phyloP scores from a whole-genome alignment of 2,113 vertebrate genomes.

The Melanostigma gelatinosum region DNA sequence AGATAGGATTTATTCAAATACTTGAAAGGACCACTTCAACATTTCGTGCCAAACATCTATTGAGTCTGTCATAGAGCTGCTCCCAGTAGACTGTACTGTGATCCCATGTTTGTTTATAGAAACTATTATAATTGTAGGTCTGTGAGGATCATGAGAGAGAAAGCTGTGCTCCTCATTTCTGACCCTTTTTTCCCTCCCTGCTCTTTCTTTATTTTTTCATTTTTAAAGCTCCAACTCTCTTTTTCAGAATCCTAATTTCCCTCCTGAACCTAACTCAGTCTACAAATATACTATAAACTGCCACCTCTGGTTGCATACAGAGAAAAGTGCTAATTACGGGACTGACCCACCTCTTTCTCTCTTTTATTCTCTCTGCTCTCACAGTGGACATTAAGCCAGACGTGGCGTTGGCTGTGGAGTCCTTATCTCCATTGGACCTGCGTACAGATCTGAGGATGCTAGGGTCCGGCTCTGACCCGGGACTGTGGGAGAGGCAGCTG shows the following conservation, averaged over 20 bases:
- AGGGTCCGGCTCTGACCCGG: conserved; percentile 91
- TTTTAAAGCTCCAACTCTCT: neutral
- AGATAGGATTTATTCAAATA: conserved; percentile 72
- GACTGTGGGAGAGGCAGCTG: conserved; percentile 92
- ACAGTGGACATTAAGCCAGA: conserved; percentile 94
- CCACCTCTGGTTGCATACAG: neutral
- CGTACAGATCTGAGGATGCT: conserved; percentile 95
- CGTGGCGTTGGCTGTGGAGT: conserved; percentile 87
- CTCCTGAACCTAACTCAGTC: neutral
- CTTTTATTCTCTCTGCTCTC: conserved; percentile 21
- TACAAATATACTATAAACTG: neutral
- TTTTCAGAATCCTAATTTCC: conserved; percentile 11
- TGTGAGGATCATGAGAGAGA: conserved; percentile 46
- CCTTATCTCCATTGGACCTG: conserved; percentile 91
- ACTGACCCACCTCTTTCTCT: conserved; percentile 31
- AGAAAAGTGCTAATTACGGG: neutral
- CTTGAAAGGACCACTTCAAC: conserved; percentile 57
- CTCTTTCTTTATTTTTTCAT: neutral
- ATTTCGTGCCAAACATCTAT: conserved; percentile 67
- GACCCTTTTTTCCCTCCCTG: neutral
- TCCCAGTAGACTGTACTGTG: conserved; percentile 57
- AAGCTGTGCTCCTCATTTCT: conserved; percentile 26
- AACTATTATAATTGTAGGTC: conserved; percentile 72
- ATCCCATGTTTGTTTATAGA: conserved; percentile 71
- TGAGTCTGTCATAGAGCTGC: conserved; percentile 58